These are phyloP conservation scores for Holocentrus rufus DNA, from an alignment of 2,797 vertebrate species.

Conservation along the genomic window DNA sequence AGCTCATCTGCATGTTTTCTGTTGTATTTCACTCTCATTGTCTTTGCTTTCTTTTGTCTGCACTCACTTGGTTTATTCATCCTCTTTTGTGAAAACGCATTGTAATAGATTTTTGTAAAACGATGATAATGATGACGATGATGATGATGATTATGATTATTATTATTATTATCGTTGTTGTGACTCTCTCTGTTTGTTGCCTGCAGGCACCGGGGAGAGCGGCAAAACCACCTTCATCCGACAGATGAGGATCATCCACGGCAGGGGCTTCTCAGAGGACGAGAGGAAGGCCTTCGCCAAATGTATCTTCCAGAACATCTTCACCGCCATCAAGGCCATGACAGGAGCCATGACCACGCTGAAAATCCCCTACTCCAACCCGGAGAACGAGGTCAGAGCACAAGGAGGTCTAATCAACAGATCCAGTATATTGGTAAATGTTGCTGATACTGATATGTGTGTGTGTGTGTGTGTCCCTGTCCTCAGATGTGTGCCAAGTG, in stretches of 20 bases:
- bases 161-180: not conserved
- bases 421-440: not conserved
- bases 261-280: conserved; percentile 82
- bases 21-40: too few species aligned
- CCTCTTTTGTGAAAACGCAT: too few species aligned
- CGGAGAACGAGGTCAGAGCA: conserved; percentile 79
- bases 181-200: not conserved
- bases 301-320: conserved; percentile 85
- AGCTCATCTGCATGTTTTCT: too few species aligned
- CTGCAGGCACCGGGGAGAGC: conserved; percentile 83
- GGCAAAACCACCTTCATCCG: conserved; percentile 87
- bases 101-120: too few species aligned
- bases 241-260: conserved; percentile 87
- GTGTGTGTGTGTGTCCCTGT: not conserved
- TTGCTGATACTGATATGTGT: not conserved
- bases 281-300: conserved; percentile 80
- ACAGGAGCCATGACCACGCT: conserved; percentile 79
- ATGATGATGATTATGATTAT: too few species aligned
- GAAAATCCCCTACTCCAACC: conserved; percentile 79
- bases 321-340: conserved; percentile 81
- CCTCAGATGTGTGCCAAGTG: conserved; percentile 73
- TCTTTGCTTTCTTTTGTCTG: too few species aligned
- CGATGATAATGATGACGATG: too few species aligned
- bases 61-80: too few species aligned
- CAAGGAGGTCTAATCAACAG: not conserved